Evolutionary conservation across 2,888 invertebrate genomes (phyloP), one percentile per base, ranked within the genome.

Genomic region (Acanthosepion lycidas): DNA sequence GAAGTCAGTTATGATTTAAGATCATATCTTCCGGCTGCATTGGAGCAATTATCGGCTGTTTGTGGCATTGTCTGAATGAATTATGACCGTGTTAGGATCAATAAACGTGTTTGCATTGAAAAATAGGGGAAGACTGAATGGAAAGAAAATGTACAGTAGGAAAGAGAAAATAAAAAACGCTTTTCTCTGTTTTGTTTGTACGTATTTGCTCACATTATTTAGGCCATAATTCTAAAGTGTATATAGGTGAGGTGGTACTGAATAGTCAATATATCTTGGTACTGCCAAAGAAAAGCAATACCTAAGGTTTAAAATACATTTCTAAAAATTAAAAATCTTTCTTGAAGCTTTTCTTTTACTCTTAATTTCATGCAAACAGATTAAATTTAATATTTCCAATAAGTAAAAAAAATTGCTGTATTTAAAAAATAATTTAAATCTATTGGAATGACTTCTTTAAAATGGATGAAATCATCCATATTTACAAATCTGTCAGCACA

Each of bases 1-100:
- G n/a, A 33, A n/a, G 78, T 15, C n/a, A n/a, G n/a, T 78, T 78
- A 15, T 15, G n/a, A 78, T 78, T 78, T 78, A n/a, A 78, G 78
- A n/a, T 78, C 78, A n/a, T 78, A n/a, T n/a, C 78, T 78, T 78
- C n/a, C n/a, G 78, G n/a, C 78, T 78, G 78, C n/a, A n/a, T 78
- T n/a, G n/a, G n/a, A 78, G n/a, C n/a, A 78, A 78, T 78, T 78
- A 78, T n/a, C 78, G 78, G 12, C 78, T 78, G 78, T 78, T 78
- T 78, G n/a, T 78, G 78, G 6, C n/a, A 78, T 33, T 78, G 78
- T 78, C 78, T n/a, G n/a, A 78, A 78, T 78, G n/a, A 78, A 78
- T 78, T 78, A 78, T n/a, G n/a, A n/a, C n/a, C 12, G 33, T n/a
- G 78, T 78, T n/a, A n/a, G 15, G n/a, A 78, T 78, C n/a, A 78